A percentile compares a stretch with the other conserved stretches of the same genome.
Evolutionary conservation across 1,140 invertebrate species (phyloP).

Genomic region (Solen grandis): DNA sequence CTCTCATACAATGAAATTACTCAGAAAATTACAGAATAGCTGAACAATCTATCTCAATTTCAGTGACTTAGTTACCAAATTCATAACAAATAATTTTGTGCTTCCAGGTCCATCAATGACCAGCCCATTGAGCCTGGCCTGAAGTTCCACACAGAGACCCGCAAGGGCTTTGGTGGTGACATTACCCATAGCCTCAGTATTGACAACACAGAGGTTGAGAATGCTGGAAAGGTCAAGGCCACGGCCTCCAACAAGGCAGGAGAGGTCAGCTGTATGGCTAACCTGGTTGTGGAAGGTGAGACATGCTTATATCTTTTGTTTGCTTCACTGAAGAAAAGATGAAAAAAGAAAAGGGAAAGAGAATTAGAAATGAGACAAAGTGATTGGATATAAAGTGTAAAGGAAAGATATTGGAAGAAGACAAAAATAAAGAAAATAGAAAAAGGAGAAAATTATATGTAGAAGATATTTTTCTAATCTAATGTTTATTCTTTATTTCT

Average conservation of each 20-base stretch:
- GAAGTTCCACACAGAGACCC: conserved; percentile 69
- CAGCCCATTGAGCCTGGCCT: conserved; percentile 71
- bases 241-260: conserved; percentile 94
- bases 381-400: too few species aligned
- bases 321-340: background rate
- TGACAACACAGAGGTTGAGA: conserved; percentile 90
- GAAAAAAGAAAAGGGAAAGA: too few species aligned
- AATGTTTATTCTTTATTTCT: conserved; percentile 13
- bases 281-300: conserved; percentile 71
- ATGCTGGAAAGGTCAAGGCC: conserved; percentile 92
- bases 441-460: too few species aligned
- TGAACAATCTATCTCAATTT: background rate
- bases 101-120: conserved; percentile 73
- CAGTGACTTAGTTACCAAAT: background rate
- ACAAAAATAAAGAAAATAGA: too few species aligned
- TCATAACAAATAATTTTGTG: background rate
- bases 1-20: too few species aligned
- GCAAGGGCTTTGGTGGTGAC: conserved; percentile 73
- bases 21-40: background rate
- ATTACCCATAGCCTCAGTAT: conserved; percentile 81
- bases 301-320: background rate
- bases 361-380: too few species aligned
- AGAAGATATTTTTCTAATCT: background rate
- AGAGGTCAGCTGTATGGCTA: conserved; percentile 82
- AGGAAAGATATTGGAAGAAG: too few species aligned